Percentiles rank a stretch among this genome's conserved stretches.
Conservation (phyloP, 2,797 vertebrate species). For the Mionectes olivaceus region DNA sequence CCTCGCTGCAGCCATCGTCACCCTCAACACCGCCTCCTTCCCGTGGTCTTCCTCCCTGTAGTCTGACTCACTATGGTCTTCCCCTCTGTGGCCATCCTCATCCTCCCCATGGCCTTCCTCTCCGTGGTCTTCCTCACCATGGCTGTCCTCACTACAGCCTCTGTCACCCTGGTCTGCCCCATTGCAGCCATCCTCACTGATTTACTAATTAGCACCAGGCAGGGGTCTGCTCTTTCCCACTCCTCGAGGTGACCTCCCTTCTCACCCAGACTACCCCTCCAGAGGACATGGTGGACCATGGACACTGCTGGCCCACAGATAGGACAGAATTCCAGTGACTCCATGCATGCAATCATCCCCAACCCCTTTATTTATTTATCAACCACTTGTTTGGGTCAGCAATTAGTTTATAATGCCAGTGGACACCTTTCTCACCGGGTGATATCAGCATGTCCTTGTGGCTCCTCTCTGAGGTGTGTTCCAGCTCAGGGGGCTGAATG, state of each 20-base stretch:
- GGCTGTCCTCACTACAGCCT: not conserved
- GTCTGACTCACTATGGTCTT: too few species aligned
- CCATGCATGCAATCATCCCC: rapidly evolving
- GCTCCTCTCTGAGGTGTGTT: rapidly evolving
- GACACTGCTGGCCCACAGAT: rapidly evolving
- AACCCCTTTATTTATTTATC: not conserved
- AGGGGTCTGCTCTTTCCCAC: not conserved
- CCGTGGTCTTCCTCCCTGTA: not conserved
- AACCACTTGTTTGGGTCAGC: not conserved
- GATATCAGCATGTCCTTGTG: rapidly evolving
- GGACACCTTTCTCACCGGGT: not conserved
- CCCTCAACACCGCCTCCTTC: not conserved
- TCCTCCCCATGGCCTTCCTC: not conserved
- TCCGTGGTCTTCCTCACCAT: not conserved
- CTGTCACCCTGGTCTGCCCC: not conserved
- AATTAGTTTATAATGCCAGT: rapidly evolving
- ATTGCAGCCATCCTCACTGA: not conserved
- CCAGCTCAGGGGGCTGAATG: not conserved
- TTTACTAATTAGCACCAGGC: not conserved
- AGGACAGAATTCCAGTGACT: not conserved
- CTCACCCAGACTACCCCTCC: not conserved
- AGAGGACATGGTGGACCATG: not conserved
- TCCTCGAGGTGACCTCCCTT: not conserved
- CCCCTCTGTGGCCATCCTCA: not conserved
- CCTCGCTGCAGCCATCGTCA: rapidly evolving